Evolutionary conservation across 2,113 vertebrate genomes (phyloP), one percentile per base, ranked within the genome.

Genomic region (Boulengeromyrus knoepffleri): DNA sequence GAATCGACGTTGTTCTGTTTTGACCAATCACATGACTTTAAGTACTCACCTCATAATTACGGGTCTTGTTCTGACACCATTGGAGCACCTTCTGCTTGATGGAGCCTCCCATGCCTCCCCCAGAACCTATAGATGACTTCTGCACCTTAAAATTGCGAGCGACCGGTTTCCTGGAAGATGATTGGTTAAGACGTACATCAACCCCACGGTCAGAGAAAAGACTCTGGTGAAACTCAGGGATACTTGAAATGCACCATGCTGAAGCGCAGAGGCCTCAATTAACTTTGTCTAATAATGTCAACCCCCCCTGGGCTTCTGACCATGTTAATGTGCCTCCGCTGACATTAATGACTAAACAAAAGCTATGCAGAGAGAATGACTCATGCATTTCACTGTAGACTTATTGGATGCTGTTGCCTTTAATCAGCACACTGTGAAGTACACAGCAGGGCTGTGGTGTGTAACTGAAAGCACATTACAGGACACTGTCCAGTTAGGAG

Each of bases 71-170:
- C 70, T 88, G 92, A 91, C 96, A 96, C 96, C 96, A 96, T 24
- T 96, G 95, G 62, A 96, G 94, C 3, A 96, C 94, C 89, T 96
- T 96, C 93, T 96, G 95, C 91, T 96, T 96, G 90, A 96, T 95
- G 0, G 96, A 94, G 5, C 93, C 90, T 47, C 96, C 96, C 5
- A 92, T 93, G 31, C 94, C 90, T 31, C 8, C 9, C 0, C 95
- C 94, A 1, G 89, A 13, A 17, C 95, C 94, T 1, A 89, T 12
- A 31, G 95, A 91, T 2, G 95, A 94, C 92, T 87, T 95, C 91
- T 96, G 95, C 74, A 96, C 92, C 92, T 95, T 96, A 89, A 96
- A 96, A 91, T 96, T 96, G 45, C 94, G 94, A 39, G 93, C 42
- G 1, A 91, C 88, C 1, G 95, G 93, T 46, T 94, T 94, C 93